A percentile compares a stretch with the other conserved stretches of the same genome.
Conservation (phyloP, 2,797 vertebrate genomes). For the Brotogeris chrysoptera region DNA sequence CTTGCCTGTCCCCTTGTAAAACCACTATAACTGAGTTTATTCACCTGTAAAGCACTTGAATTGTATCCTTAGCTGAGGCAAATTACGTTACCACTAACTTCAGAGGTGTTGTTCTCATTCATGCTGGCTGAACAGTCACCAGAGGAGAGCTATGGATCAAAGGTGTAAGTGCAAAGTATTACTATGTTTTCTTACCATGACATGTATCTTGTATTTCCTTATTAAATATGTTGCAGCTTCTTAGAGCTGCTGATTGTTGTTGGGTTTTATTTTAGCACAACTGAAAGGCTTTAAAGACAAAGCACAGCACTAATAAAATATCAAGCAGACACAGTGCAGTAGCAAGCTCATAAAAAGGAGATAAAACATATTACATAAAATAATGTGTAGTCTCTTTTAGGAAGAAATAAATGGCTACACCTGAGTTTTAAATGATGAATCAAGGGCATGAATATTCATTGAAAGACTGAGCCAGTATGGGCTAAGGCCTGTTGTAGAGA, state of each 20-base stretch:
- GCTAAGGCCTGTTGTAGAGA: not conserved
- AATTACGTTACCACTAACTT: not conserved
- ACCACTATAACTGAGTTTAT: not conserved
- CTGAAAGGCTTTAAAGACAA: constrained; percentile 23
- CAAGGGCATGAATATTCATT: not conserved
- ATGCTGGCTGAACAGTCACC: not conserved
- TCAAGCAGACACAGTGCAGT: not conserved
- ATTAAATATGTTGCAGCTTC: not conserved
- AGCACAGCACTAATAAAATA: constrained; percentile 5
- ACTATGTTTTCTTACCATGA: not conserved
- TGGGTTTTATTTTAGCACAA: constrained; percentile 15
- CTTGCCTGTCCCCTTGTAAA: not conserved
- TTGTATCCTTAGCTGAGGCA: not conserved
- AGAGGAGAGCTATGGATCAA: not conserved
- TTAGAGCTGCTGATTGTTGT: not conserved
- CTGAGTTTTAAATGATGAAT: constrained; percentile 2
- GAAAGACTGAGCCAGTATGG: not conserved
- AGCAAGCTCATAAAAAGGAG: constrained; percentile 23
- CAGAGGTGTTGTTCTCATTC: not conserved
- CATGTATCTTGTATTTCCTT: not conserved
- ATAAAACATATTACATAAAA: constrained; percentile 32
- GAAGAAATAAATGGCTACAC: not conserved
- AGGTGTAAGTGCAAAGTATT: not conserved
- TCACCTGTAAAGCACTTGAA: not conserved
- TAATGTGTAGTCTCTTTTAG: not conserved